Conservation (phyloP, 2,113 vertebrate species). For the Amphiprion percula region DNA sequence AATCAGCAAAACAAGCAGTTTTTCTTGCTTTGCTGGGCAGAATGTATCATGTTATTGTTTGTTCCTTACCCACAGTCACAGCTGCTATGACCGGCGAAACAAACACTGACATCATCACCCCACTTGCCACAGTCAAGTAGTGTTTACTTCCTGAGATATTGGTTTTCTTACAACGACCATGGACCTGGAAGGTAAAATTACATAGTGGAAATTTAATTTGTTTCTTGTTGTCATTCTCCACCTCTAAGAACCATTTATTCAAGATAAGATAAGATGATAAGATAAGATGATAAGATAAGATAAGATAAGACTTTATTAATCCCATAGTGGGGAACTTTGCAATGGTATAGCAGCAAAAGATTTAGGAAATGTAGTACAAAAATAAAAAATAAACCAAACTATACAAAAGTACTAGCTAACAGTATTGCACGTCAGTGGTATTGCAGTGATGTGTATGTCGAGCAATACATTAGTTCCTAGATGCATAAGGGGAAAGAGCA, state of each 20-base stretch:
- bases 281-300: no score
- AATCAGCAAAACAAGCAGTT: background rate
- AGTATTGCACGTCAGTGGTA: no score
- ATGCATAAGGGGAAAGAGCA: background rate
- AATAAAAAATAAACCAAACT: no score
- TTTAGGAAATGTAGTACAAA: no score
- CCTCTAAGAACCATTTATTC: conserved; percentile 14
- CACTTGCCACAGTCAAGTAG: conserved; percentile 90
- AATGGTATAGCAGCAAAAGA: no score
- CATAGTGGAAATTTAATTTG: conserved; percentile 27
- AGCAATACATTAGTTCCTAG: background rate
- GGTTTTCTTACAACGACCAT: conserved; percentile 91
- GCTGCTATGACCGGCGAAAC: conserved; percentile 91
- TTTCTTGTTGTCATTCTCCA: conserved; percentile 13
- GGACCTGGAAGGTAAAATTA: conserved; percentile 80
- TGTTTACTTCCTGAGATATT: conserved; percentile 91
- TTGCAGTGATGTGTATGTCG: background rate
- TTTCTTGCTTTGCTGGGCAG: background rate
- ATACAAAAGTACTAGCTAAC: no score
- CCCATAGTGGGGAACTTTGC: no score
- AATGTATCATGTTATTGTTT: background rate
- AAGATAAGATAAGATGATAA: no score
- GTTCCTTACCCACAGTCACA: conserved; percentile 87
- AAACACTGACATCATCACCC: conserved; percentile 89
- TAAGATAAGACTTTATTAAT: no score